phyloP scores from a whole-genome alignment of 1,140 invertebrate genomes.

The Polypedilum pembai region DNA sequence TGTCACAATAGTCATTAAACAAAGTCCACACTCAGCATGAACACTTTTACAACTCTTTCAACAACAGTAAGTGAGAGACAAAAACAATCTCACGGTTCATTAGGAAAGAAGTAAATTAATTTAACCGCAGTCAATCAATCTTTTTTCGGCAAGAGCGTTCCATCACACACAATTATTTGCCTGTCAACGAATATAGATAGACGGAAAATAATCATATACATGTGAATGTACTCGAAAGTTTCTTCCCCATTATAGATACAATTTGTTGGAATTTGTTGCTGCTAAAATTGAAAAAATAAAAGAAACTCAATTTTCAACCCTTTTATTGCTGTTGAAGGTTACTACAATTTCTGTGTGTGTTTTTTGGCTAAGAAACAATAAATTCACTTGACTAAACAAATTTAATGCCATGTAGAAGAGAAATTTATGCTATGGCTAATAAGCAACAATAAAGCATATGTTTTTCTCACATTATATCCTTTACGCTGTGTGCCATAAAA shows the following conservation, averaged over 20 bases:
- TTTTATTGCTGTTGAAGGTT: background rate
- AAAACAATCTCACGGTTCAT: background rate
- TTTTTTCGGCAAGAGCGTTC: background rate
- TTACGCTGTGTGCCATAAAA: background rate
- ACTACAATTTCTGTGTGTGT: background rate
- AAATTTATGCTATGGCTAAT: conserved; percentile 26
- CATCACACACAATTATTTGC: background rate
- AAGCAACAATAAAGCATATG: conserved; percentile 27
- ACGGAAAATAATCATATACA: background rate
- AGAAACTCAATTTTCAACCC: conserved; percentile 27
- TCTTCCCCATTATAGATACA: background rate
- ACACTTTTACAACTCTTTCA: background rate
- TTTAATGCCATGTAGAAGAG: background rate
- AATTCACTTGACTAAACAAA: conserved; percentile 15
- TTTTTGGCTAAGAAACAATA: conserved; percentile 12
- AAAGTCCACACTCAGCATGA: background rate
- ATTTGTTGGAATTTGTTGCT: background rate
- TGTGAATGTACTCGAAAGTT: background rate
- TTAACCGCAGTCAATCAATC: conserved; percentile 24
- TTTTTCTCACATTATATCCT: conserved; percentile 12
- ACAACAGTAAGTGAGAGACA: background rate
- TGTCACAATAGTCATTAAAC: no score
- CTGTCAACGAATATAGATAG: background rate
- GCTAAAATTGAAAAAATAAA: background rate
- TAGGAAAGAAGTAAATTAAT: conserved; percentile 9